phyloP scores from a whole-genome alignment of 2,888 invertebrate species.

The Polydrusus cervinus region DNA sequence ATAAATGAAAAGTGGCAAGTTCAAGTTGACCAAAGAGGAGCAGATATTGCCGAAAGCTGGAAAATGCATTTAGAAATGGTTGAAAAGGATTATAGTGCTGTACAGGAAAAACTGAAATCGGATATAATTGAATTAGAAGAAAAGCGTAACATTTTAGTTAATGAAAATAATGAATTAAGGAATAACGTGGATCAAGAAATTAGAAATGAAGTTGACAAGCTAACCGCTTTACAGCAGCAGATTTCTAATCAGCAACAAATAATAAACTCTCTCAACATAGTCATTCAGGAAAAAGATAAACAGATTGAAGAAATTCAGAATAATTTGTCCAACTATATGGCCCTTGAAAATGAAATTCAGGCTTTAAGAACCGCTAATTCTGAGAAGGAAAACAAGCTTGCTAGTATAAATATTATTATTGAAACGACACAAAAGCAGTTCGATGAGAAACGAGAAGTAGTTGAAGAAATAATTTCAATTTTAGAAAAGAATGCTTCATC shows the following conservation, averaged over 20 bases:
- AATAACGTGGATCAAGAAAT: slow-evolving; percentile 69
- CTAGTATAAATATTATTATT: slow-evolving; percentile 58
- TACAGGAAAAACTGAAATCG: slow-evolving; percentile 57
- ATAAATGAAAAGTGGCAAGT: slow-evolving; percentile 67
- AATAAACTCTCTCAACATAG: slow-evolving; percentile 63
- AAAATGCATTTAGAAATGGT: slow-evolving; percentile 79
- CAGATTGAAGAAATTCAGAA: slow-evolving; percentile 59
- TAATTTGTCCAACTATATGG: slow-evolving; percentile 50
- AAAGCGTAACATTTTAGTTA: slow-evolving; percentile 67
- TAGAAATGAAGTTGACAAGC: slow-evolving; percentile 67
- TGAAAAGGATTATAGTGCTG: slow-evolving; percentile 76
- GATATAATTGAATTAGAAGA: slow-evolving; percentile 74
- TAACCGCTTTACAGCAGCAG: slow-evolving; percentile 67
- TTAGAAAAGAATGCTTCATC: slow-evolving; percentile 58
- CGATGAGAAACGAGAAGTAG: slow-evolving; percentile 61
- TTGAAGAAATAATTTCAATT: slow-evolving; percentile 61
- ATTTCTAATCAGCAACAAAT: slow-evolving; percentile 64
- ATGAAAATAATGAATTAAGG: slow-evolving; percentile 69
- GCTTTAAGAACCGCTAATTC: slow-evolving; percentile 52
- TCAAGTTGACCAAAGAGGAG: slow-evolving; percentile 79
- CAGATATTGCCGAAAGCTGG: slow-evolving; percentile 82
- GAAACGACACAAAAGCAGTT: slow-evolving; percentile 63
- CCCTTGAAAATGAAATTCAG: slow-evolving; percentile 58
- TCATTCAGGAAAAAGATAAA: slow-evolving; percentile 62
- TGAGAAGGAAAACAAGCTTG: slow-evolving; percentile 59